Evolutionary conservation across 2,888 invertebrate genomes (phyloP).

Genomic region (Dioctria rufipes): DNA sequence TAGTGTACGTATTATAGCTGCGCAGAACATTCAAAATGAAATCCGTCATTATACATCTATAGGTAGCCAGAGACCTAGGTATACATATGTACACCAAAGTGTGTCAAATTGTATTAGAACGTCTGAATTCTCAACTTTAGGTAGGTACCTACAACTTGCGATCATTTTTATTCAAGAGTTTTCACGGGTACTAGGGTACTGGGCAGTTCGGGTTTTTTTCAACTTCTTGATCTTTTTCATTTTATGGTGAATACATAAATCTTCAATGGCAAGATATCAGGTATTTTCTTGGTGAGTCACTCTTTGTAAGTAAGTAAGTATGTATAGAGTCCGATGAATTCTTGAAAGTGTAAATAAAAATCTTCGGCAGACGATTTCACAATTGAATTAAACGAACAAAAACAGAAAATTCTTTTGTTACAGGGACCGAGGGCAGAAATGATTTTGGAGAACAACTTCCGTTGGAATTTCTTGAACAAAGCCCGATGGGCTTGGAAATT

Average conservation of each 20-base stretch:
- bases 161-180: slow-evolving; percentile 24
- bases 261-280: slow-evolving; percentile 15
- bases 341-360: slow-evolving; percentile 51
- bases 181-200: not conserved
- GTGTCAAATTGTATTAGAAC: slow-evolving; percentile 46
- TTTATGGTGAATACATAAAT: not conserved
- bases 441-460: slow-evolving; percentile 33
- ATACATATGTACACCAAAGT: slow-evolving; percentile 34
- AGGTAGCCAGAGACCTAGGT: not conserved
- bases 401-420: slow-evolving; percentile 43
- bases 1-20: not conserved
- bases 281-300: slow-evolving; percentile 33
- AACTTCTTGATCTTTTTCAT: slow-evolving; percentile 9
- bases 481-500: slow-evolving; percentile 7
- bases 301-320: slow-evolving; percentile 4
- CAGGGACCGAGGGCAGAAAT: slow-evolving; percentile 10
- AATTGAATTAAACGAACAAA: slow-evolving; percentile 36
- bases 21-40: not conserved
- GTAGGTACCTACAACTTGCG: too few relatives aligned
- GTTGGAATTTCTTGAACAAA: slow-evolving; percentile 40
- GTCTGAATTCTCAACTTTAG: slow-evolving; percentile 14
- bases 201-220: slow-evolving; percentile 9
- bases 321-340: not conserved
- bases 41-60: slow-evolving; percentile 22
- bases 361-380: slow-evolving; percentile 21